Evolutionary conservation across 1,140 invertebrate species (phyloP).

Genomic region (Sminthurides bifidus): DNA sequence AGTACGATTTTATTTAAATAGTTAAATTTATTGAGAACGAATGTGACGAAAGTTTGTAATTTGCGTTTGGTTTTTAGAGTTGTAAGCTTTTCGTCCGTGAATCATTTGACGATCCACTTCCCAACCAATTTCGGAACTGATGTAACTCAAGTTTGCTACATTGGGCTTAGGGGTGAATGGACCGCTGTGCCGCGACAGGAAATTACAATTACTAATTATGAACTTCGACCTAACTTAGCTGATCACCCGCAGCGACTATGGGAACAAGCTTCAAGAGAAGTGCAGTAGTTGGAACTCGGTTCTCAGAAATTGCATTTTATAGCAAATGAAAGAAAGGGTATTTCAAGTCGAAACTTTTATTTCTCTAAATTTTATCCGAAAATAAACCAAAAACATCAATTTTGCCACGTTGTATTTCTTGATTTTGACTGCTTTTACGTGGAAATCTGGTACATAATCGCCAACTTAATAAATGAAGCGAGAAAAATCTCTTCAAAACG

Average conservation of each 20-base stretch:
- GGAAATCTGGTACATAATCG: too few species aligned
- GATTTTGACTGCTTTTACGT: too few species aligned
- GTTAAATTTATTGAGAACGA: background rate
- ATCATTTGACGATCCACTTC: constrained; percentile 79
- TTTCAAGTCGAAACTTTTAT: background rate
- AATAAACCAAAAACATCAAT: too few species aligned
- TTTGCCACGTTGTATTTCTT: too few species aligned
- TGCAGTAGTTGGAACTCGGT: constrained; percentile 40
- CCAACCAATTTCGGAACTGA: constrained; percentile 75
- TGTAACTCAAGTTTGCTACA: constrained; percentile 77
- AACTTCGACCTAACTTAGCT: constrained; percentile 64
- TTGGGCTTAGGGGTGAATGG: constrained; percentile 88
- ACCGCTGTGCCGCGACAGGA: constrained; percentile 68
- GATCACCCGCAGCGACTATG: constrained; percentile 65
- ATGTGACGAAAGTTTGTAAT: background rate
- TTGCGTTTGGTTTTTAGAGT: constrained; percentile 45
- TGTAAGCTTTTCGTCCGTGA: constrained; percentile 77
- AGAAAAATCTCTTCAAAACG: too few species aligned
- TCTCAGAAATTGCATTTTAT: background rate
- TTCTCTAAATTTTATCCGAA: background rate
- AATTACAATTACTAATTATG: constrained; percentile 81
- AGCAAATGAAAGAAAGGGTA: background rate
- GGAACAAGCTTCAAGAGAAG: constrained; percentile 46
- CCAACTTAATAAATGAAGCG: too few species aligned
- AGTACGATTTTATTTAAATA: constrained; percentile 46